Evolutionary conservation across 2,113 vertebrate genomes (phyloP), one percentile per base, ranked within the genome.

Genomic region (Halichoeres trimaculatus): DNA sequence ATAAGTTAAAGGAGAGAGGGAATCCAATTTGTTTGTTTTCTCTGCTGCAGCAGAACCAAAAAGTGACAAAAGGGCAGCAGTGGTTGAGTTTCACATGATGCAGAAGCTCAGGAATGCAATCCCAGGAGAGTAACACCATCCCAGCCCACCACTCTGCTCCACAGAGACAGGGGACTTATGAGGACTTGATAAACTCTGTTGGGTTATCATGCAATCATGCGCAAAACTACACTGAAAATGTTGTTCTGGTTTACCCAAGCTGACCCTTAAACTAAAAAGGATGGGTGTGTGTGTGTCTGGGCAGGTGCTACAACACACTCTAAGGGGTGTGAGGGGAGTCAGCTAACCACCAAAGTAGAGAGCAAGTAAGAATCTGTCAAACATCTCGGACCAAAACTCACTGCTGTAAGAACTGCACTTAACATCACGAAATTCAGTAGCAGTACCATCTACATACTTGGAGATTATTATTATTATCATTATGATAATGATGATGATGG

Each of bases 21-120:
- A 30, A 70, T 66, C 41, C 24, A 40, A 50, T 23, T 68, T 67
- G 66, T 86, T 83, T 90, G 67, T 85, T 83, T 76, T 71, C 43
- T 41, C 57, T 73, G 52, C 68, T 81, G 62, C 64, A 85, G 78
- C 50, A 54, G 30, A 57, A 64, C 59, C 62, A 66, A 30, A 68
- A n/a, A 60, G 75, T 83, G 75, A 81, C 76, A 85, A 81, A 65
- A 58, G 79, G 70, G 75, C 72, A 74, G 85, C 52, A 59, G 78
- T 52, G 83, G 71, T 82, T 80, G 83, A 80, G 81, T 91, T 93
- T 90, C 92, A 90, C 87, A 87, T 92, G 90, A 92, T 85, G 82
- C 89, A 84, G 79, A 87, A 66, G 71, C 72, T 85, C 81, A 84
- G 90, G 89, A 88, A 91, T 91, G 85, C 73, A 76, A 61, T 91